Evolutionary conservation across 2,797 vertebrate genomes (phyloP), one percentile per base, ranked within the genome.

Genomic region (Lepus townsendii): DNA sequence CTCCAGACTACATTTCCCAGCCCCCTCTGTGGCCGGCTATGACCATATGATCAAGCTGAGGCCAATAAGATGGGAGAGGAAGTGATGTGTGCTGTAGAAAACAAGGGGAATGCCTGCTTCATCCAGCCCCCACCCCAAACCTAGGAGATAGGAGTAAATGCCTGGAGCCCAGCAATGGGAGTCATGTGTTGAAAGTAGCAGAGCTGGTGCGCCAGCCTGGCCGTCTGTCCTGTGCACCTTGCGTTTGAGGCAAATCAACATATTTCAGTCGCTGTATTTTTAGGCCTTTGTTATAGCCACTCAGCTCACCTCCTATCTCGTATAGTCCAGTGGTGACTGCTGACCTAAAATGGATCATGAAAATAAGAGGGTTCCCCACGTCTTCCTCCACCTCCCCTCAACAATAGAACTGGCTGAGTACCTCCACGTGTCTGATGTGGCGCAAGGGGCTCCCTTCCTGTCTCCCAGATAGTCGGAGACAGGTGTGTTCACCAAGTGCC

Each of bases 51-150:
- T 22, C 42, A 73, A 57, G 17, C 54, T 16, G 20, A 24, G 73
- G 22, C 2, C 82, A 75, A 4, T 38, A 32, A 79, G 22, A 62
- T 5, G 3, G 24, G 13, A 76, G 17, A 52, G n/a, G 22, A 78
- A 77, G 22, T 47, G n/a, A 77, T 3, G 0, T 16, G 20, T 2
- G 8, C 7, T 30, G 69, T 73, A 63, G 63, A 68, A 50, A 38
- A 63, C 8, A 38, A 82, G 50, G 71, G 16, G 10, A 11, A 0
- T 6, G 7, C 17, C 35, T 2, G 11, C 10, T 7, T 72, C 5
- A 1, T 26, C 16, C 11, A 0, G 0, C 80, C 42, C 2, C 8
- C 17, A 7, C 66, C 12, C 27, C 27, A 2, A 1, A 10, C 79
- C 72, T 42, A 42, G 63, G 54, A 68, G 32, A 24, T 19, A 19